phyloP scores from a whole-genome alignment of 2,888 invertebrate genomes.

The Caenorhabditis sp. region DNA sequence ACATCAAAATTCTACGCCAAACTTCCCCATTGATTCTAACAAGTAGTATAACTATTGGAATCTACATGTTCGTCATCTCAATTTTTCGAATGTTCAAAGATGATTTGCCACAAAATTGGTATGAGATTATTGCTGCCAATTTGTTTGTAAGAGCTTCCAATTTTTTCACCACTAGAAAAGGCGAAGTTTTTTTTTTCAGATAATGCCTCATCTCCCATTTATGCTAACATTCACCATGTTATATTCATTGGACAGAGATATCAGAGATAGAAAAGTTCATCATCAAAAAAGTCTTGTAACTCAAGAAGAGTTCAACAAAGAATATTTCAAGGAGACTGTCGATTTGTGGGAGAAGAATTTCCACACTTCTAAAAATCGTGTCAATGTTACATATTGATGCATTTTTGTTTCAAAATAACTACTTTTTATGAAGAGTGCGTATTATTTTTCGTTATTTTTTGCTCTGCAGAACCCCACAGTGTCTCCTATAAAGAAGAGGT shows the following conservation, averaged over 20 bases:
- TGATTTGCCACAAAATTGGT: constrained; percentile 19
- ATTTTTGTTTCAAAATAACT: too few species aligned
- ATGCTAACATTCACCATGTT: constrained; percentile 23
- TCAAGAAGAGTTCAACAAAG: constrained; percentile 5
- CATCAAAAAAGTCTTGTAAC: constrained; percentile 24
- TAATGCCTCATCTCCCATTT: constrained; percentile 36
- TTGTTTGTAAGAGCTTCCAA: constrained; percentile 23
- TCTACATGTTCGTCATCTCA: constrained; percentile 23
- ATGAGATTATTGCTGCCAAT: constrained; percentile 28
- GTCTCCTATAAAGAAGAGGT: too few species aligned
- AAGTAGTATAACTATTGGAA: constrained; percentile 18
- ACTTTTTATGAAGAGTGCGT: too few species aligned
- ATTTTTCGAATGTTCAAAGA: constrained; percentile 22
- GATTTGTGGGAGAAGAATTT: not conserved
- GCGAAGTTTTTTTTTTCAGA: constrained; percentile 11
- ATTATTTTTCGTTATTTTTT: too few species aligned
- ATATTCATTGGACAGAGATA: constrained; percentile 5
- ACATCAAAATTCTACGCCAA: constrained; percentile 22
- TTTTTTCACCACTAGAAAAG: too few species aligned
- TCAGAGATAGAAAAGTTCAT: constrained; percentile 7
- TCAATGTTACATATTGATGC: too few species aligned
- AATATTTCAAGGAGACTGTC: not conserved
- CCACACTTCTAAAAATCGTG: too few species aligned
- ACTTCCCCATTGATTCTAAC: constrained; percentile 15
- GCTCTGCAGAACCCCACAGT: too few species aligned